A percentile compares a stretch with the other conserved stretches of the same genome.
These are phyloP conservation scores for Lithophane ornitopus DNA, from an alignment of 2,888 invertebrate genomes.

Conservation along the genomic window DNA sequence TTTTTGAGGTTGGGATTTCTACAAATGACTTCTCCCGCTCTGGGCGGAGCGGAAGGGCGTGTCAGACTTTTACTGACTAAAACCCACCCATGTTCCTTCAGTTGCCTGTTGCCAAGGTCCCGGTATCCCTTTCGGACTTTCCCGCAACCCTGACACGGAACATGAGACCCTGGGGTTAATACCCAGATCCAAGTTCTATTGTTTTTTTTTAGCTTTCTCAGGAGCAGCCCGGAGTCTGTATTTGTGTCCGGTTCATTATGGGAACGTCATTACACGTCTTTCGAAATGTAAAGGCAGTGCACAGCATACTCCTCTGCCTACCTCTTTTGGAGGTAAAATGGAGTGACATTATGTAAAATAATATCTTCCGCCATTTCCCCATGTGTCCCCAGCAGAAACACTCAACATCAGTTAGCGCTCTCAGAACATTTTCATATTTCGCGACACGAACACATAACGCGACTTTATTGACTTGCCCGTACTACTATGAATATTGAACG, in stretches of 20 bases:
- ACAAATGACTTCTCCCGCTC: no score
- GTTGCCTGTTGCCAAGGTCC: no score
- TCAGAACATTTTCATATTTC: slow-evolving; percentile 51
- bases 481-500: slow-evolving; percentile 33
- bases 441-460: slow-evolving; percentile 24
- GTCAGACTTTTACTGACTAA: no score
- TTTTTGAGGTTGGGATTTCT: no score
- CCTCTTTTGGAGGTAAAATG: background rate
- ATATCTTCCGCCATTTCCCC: background rate
- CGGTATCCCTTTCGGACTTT: no score
- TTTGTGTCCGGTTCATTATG: background rate
- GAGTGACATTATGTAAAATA: background rate
- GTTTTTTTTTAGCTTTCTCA: background rate
- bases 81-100: no score
- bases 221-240: background rate
- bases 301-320: background rate
- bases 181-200: background rate
- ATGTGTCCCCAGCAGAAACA: slow-evolving; percentile 20
- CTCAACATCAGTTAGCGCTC: slow-evolving; percentile 21
- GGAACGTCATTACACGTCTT: background rate
- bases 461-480: slow-evolving; percentile 39
- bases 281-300: background rate
- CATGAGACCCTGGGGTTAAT: background rate
- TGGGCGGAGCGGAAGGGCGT: no score
- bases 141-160: no score